phyloP scores from a whole-genome alignment of 2,113 vertebrate genomes.

The Pterocles gutturalis region DNA sequence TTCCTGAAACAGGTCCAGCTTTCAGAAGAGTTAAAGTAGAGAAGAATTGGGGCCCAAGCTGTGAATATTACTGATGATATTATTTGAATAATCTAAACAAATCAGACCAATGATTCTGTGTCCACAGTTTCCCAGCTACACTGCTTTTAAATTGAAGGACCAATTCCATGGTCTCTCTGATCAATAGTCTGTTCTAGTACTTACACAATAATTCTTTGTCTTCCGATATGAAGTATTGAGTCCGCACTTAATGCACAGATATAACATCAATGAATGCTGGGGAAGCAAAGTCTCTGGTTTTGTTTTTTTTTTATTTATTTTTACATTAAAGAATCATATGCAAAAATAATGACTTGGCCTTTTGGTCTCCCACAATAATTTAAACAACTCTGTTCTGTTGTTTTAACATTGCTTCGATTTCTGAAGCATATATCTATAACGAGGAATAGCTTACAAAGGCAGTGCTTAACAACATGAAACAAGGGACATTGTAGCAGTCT shows the following conservation, averaged over 20 bases:
- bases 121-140: neutral
- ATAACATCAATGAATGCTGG: slow-evolving; percentile 2
- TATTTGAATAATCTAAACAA: slow-evolving; percentile 48
- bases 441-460: neutral
- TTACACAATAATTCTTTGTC: slow-evolving; percentile 18
- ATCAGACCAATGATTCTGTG: neutral
- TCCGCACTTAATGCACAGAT: slow-evolving; percentile 10
- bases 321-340: slow-evolving; percentile 40
- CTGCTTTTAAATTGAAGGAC: slow-evolving; percentile 17
- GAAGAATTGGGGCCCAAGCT: neutral
- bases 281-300: neutral
- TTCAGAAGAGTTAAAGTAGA: neutral
- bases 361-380: slow-evolving; percentile 28
- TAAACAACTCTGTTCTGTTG: neutral
- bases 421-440: neutral
- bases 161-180: neutral
- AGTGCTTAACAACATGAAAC: neutral
- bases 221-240: neutral
- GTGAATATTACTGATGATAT: neutral
- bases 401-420: slow-evolving; percentile 4
- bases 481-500: neutral
- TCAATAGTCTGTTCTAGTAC: neutral
- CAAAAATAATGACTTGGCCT: slow-evolving; percentile 44
- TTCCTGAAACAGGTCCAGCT: neutral
- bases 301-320: no score